Evolutionary conservation across 2,113 vertebrate genomes (phyloP), one percentile per base, ranked within the genome.

Genomic region (Archilochus colubris): DNA sequence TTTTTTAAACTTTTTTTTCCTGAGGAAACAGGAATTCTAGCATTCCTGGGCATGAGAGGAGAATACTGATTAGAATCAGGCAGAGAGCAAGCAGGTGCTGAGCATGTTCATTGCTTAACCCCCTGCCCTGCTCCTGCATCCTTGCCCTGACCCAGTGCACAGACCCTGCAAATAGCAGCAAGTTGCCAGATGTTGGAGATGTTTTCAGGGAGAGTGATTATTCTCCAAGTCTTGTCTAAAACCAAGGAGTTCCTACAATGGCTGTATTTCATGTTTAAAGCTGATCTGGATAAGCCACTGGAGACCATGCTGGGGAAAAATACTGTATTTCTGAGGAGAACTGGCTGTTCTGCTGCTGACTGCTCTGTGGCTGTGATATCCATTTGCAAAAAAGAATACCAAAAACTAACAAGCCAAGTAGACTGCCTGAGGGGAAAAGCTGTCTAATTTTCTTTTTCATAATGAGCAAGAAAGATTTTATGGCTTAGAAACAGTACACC

Each of bases 71-170:
- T 76, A 93, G 92, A 96, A 85, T 94, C 82, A 81, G 89, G 75
- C 88, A 82, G 67, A 51, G 93, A 92, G 76, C 55, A 79, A 88
- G 93, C 88, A 94, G 92, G 93, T 93, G 93, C 88, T 90, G 81
- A 90, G 94, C 90, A 93, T 91, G 91, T 93, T 95, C 92, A 19
- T 91, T 93, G 89, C 94, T 93, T 94, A 95, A 96, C 95, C 95
- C 86, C 82, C 83, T 95, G 93, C 93, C 91, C 86, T 87, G 86
- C 86, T 95, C 68, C 89, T 31, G 83, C 79, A 88, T 79, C 81
- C 74, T 55, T 10, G 61, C 91, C 77, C 86, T 96, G 93, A 94
- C 94, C 93, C 81, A 86, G 84, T 0, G 0, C 78, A 3, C 69
- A 94, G 82, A 75, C 73, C 81, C 69, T 14, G 94, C 67, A 77